These are phyloP conservation scores for Electrophaes corylata DNA, from an alignment of 2,888 invertebrate genomes.

Conservation along the genomic window DNA sequence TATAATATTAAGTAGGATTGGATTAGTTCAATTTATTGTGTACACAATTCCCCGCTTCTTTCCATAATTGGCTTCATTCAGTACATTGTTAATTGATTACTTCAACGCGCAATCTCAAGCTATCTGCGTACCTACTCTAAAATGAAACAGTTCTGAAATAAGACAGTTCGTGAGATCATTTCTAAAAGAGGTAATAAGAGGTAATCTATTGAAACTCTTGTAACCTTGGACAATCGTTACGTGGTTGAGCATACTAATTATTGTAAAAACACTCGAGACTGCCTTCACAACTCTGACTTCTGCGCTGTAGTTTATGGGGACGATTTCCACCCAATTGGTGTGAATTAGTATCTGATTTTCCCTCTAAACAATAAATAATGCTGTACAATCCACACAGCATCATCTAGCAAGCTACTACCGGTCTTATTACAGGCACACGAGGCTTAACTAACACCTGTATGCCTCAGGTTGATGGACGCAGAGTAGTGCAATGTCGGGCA, in stretches of 20 bases:
- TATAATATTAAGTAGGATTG: no score
- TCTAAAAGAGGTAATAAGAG: background rate
- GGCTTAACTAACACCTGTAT: no score
- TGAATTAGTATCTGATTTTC: background rate
- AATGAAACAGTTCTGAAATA: conserved; percentile 17
- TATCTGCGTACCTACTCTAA: conserved; percentile 8
- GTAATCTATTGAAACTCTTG: conserved; percentile 2
- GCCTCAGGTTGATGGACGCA: no score
- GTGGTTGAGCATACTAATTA: background rate
- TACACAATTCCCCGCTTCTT: conserved; percentile 37
- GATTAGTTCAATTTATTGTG: no score
- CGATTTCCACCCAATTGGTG: background rate
- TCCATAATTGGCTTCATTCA: conserved; percentile 62
- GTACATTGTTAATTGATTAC: conserved; percentile 47
- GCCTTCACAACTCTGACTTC: background rate
- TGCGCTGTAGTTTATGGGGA: background rate
- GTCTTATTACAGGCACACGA: no score
- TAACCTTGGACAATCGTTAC: conserved; percentile 1
- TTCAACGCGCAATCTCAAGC: conserved; percentile 12
- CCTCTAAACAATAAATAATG: no score
- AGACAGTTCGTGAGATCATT: conserved; percentile 16
- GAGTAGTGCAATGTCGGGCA: no score
- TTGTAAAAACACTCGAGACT: background rate
- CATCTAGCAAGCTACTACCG: no score
- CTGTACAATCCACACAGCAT: no score